phyloP scores from a whole-genome alignment of 2,113 vertebrate species.

The Pantherophis guttatus region DNA sequence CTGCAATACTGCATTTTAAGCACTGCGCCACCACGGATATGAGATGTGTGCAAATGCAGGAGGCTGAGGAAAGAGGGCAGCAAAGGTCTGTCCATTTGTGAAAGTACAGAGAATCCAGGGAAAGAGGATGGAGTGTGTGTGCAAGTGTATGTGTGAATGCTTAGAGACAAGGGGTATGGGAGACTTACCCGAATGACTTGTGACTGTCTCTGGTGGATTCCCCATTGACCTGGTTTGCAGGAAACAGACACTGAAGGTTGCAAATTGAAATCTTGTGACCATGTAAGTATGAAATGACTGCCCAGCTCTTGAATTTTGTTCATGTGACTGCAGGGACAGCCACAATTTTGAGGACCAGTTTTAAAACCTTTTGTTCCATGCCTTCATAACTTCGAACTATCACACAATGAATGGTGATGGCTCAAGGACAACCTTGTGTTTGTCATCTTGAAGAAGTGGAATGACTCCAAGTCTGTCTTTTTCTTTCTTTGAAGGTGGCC shows the following conservation, averaged over 20 bases:
- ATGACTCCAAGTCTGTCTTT: conserved; percentile 1
- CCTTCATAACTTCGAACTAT: neutral
- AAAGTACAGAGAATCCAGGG: neutral
- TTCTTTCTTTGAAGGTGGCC: conserved; percentile 26
- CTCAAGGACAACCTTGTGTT: neutral
- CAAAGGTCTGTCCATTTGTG: neutral
- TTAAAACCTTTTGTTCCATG: neutral
- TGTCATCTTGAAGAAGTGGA: conserved; percentile 16
- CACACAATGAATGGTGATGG: neutral
- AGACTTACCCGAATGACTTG: neutral
- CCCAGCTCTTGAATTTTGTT: neutral
- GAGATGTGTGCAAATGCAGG: neutral
- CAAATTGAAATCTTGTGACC: neutral
- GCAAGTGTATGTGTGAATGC: neutral
- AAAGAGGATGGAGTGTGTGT: neutral
- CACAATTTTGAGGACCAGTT: neutral
- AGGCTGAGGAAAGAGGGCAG: neutral
- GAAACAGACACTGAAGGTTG: neutral
- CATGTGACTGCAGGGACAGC: neutral
- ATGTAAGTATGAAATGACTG: neutral
- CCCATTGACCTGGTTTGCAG: neutral
- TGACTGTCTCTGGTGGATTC: neutral
- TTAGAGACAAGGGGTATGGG: neutral
- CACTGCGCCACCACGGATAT: too few species aligned
- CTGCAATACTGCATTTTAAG: too few species aligned